A percentile compares a stretch with the other conserved stretches of the same genome.
These are phyloP conservation scores for Bombus pyrosoma DNA, from an alignment of 1,140 invertebrate genomes.

Conservation along the genomic window DNA sequence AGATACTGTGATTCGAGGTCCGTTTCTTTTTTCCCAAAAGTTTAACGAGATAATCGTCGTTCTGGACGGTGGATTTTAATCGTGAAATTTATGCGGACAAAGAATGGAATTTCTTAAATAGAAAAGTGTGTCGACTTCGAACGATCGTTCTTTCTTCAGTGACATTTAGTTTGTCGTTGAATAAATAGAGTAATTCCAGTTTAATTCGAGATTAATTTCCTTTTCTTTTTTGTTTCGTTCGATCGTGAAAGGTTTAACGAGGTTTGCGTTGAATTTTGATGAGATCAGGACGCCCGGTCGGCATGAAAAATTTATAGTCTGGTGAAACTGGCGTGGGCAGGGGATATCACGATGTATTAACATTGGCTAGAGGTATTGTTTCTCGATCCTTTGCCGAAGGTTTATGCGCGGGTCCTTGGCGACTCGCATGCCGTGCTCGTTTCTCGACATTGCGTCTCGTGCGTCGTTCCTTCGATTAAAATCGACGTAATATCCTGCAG, in stretches of 20 bases:
- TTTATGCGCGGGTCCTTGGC: constrained; percentile 4
- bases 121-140: no score
- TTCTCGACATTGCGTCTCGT: constrained; percentile 12
- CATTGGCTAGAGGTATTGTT: constrained; percentile 1
- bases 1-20: no score
- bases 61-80: neutral
- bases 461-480: constrained; percentile 8
- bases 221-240: neutral
- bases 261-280: neutral
- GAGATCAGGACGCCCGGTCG: neutral
- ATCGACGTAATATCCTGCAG: neutral
- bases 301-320: constrained; percentile 26
- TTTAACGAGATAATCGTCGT: neutral
- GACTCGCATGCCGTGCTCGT: constrained; percentile 17
- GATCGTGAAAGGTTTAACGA: neutral
- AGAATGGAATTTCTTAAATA: no score
- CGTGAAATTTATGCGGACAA: rapidly evolving
- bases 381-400: constrained; percentile 8
- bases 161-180: neutral
- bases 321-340: constrained; percentile 7
- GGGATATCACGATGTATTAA: constrained; percentile 1
- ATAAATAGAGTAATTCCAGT: no score
- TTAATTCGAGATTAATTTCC: neutral
- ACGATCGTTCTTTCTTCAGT: neutral
- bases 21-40: no score